Evolutionary conservation across 2,888 invertebrate species (phyloP).

Genomic region (Reticulitermes lucifugus): DNA sequence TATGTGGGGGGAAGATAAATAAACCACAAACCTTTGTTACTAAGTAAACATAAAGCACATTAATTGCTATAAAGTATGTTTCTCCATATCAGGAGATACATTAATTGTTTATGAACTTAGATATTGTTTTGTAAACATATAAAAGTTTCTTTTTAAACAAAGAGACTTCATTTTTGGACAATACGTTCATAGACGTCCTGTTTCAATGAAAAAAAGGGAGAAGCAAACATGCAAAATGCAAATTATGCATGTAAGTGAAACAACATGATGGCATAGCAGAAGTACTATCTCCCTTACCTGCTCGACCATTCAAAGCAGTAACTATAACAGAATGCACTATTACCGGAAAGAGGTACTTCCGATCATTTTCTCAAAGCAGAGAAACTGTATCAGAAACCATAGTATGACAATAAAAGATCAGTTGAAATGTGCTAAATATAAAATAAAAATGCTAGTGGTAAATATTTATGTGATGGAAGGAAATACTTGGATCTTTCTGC

Average conservation of each 20-base stretch:
- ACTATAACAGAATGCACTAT: conserved; percentile 25
- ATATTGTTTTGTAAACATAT: too few species aligned
- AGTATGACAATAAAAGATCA: background rate
- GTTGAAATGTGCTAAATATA: background rate
- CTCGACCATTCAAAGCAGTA: conserved; percentile 41
- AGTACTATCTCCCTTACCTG: conserved; percentile 28
- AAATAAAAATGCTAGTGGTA: too few species aligned
- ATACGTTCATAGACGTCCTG: background rate
- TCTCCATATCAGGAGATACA: too few species aligned
- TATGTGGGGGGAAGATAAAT: too few species aligned
- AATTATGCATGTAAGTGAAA: background rate
- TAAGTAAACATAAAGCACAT: too few species aligned
- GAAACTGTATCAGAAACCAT: background rate
- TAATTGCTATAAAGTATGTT: too few species aligned
- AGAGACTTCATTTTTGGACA: background rate
- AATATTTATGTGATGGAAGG: too few species aligned
- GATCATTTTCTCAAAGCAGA: background rate
- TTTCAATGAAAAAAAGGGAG: background rate
- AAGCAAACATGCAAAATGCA: conserved; percentile 2
- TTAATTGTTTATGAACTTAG: too few species aligned
- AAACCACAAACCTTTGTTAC: too few species aligned
- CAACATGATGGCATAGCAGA: background rate
- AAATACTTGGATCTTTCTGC: too few species aligned
- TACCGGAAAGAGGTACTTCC: conserved; percentile 5
- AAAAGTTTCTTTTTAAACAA: background rate